A percentile compares a stretch with the other conserved stretches of the same genome.
phyloP scores from a whole-genome alignment of 2,888 invertebrate species.

The Nyleta sp. region DNA sequence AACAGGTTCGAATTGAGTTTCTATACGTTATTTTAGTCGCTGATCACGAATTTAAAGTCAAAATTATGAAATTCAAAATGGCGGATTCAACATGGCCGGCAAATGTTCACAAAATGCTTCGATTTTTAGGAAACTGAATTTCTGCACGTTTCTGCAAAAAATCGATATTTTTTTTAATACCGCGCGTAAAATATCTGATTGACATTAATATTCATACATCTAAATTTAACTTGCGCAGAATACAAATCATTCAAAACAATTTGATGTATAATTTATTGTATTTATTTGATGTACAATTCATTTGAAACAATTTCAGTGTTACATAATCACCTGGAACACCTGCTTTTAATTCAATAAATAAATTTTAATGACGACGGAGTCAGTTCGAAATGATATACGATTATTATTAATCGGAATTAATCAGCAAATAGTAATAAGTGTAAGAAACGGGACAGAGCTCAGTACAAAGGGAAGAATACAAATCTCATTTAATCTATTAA shows the following conservation, averaged over 20 bases:
- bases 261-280: slow-evolving; percentile 12
- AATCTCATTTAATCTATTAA: slow-evolving; percentile 23
- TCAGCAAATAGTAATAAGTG: not conserved
- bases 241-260: not conserved
- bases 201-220: not conserved
- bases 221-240: not conserved
- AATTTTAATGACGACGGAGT: not conserved
- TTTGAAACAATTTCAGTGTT: no score
- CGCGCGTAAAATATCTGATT: slow-evolving; percentile 12
- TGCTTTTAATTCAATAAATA: not conserved
- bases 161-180: no score
- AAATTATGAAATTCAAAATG: no score
- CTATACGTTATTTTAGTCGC: no score
- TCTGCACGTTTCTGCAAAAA: not conserved
- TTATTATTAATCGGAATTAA: no score
- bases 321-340: not conserved
- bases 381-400: not conserved
- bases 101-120: no score
- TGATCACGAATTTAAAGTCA: no score
- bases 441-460: no score
- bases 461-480: not conserved
- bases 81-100: no score
- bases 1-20: no score
- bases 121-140: no score
- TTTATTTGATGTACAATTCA: no score